These are phyloP conservation scores for Gymnocheta viridis DNA, from an alignment of 2,888 invertebrate species.

Conservation along the genomic window DNA sequence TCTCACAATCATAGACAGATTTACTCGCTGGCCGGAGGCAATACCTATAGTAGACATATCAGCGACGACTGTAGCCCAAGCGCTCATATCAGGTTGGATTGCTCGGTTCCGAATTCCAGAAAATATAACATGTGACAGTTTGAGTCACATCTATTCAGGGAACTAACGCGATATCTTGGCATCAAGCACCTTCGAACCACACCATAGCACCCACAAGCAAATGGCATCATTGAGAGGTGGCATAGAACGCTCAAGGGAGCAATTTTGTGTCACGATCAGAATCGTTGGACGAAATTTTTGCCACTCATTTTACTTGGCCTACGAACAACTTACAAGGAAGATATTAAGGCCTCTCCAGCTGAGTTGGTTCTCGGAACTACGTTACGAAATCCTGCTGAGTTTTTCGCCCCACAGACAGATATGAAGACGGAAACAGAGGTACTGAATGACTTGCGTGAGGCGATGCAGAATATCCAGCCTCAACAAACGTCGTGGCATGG, in stretches of 20 bases:
- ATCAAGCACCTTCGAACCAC: slow-evolving; percentile 50
- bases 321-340: too few species aligned
- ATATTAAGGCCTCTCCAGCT: too few species aligned
- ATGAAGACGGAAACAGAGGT: too few species aligned
- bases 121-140: slow-evolving; percentile 53
- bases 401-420: too few species aligned
- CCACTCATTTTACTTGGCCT: too few species aligned
- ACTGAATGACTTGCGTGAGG: too few species aligned
- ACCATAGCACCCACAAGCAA: slow-evolving; percentile 29
- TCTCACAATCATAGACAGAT: slow-evolving; percentile 56
- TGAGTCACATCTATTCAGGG: slow-evolving; percentile 51
- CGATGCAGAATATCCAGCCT: too few species aligned
- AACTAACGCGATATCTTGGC: slow-evolving; percentile 47
- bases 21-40: slow-evolving; percentile 52
- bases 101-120: slow-evolving; percentile 46
- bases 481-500: too few species aligned
- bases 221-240: slow-evolving; percentile 49
- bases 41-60: slow-evolving; percentile 45
- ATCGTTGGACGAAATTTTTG: too few species aligned
- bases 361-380: too few species aligned
- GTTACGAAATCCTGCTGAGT: too few species aligned
- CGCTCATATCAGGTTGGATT: slow-evolving; percentile 44
- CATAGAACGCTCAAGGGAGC: slow-evolving; percentile 24
- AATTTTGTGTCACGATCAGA: too few species aligned
- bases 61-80: slow-evolving; percentile 54